Conservation (phyloP, 53 echinoderm and acorn worm genomes). For the Henricia sp. region DNA sequence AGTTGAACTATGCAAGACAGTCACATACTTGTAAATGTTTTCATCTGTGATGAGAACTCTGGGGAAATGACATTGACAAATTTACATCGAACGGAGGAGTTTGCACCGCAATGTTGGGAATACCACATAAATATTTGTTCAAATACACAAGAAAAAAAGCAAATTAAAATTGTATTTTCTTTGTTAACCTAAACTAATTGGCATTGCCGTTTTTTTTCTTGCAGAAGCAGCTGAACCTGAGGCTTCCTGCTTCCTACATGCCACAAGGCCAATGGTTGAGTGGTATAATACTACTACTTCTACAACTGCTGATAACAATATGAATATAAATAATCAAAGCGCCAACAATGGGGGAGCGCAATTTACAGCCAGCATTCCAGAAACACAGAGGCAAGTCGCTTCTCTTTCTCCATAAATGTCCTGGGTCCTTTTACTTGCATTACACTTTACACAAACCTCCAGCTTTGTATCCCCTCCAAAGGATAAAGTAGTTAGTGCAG, state of each 20-base stretch:
- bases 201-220: not conserved
- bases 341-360: not conserved
- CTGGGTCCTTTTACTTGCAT: not conserved
- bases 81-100: not conserved
- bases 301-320: not conserved
- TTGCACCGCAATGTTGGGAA: constrained; percentile 25
- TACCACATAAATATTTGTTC: constrained; percentile 4
- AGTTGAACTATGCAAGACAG: too few species aligned
- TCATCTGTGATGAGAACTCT: constrained; percentile 28
- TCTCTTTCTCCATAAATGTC: not conserved
- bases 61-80: constrained; percentile 7
- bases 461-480: not conserved
- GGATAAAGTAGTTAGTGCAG: not conserved
- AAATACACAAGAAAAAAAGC: constrained; percentile 24
- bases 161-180: constrained; percentile 16
- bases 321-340: not conserved
- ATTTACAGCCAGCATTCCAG: not conserved
- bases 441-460: not conserved
- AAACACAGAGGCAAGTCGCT: not conserved
- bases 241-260: constrained; percentile 1
- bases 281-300: not conserved
- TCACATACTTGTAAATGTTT: constrained; percentile 13
- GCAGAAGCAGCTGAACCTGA: not conserved
- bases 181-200: not conserved
- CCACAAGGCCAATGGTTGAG: constrained; percentile 1